phyloP scores from a whole-genome alignment of 2,888 invertebrate genomes.

The Empis stercorea region DNA sequence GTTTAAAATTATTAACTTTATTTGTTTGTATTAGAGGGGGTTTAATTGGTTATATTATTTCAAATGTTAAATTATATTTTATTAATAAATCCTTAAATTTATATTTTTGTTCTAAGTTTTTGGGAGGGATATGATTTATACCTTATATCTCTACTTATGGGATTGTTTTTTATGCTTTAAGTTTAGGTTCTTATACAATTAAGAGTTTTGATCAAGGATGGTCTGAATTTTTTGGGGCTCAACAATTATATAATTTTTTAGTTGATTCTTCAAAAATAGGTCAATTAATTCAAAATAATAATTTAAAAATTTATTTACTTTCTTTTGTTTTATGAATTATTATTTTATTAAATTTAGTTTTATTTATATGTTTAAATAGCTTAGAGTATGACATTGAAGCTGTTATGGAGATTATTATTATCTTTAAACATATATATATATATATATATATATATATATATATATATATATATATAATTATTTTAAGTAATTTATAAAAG shows the following conservation, averaged over 20 bases:
- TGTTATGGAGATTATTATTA: slow-evolving; percentile 30
- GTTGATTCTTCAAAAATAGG: slow-evolving; percentile 35
- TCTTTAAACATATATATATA: too few species aligned
- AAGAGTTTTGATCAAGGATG: slow-evolving; percentile 41
- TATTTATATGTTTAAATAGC: slow-evolving; percentile 29
- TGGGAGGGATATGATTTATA: slow-evolving; percentile 41
- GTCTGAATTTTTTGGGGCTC: slow-evolving; percentile 37
- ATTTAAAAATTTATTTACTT: slow-evolving; percentile 40
- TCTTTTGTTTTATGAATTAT: slow-evolving; percentile 37
- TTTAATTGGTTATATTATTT: slow-evolving; percentile 36
- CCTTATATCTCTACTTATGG: slow-evolving; percentile 39
- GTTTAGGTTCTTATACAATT: slow-evolving; percentile 31
- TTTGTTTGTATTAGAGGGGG: slow-evolving; percentile 38
- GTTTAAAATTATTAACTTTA: slow-evolving; percentile 43
- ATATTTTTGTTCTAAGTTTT: slow-evolving; percentile 32
- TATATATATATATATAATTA: slow-evolving; percentile 16
- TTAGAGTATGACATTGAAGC: slow-evolving; percentile 40
- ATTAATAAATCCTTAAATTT: slow-evolving; percentile 33
- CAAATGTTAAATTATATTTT: slow-evolving; percentile 36
- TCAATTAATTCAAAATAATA: slow-evolving; percentile 38
- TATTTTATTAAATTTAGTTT: slow-evolving; percentile 18
- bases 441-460: too few species aligned
- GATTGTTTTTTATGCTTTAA: slow-evolving; percentile 38
- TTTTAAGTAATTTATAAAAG: slow-evolving; percentile 26
- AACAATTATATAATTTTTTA: slow-evolving; percentile 34